Evolutionary conservation across 2,113 vertebrate genomes (phyloP), one percentile per base, ranked within the genome.

Genomic region (Telmatochromis sp.): DNA sequence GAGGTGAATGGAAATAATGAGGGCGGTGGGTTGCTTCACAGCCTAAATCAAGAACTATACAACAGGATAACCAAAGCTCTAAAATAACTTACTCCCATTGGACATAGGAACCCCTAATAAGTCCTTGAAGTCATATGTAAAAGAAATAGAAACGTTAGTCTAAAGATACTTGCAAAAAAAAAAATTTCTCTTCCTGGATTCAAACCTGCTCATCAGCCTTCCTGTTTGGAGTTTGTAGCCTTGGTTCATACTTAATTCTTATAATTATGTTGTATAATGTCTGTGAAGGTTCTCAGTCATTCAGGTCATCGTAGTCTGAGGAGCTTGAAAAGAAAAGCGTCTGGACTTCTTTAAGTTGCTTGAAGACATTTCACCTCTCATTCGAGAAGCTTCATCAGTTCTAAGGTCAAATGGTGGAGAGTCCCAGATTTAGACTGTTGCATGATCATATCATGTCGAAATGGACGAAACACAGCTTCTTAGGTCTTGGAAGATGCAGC

Each of bases 1-100:
- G 86, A 93, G 89, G 81, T 90, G 89, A 93, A 93, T 92, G 92
- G 91, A 93, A 95, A 95, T 91, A 89, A 92, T 92, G 87, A 89
- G 88, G 60, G 58, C 45, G 60, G 75, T 79, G 81, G 75, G 87
- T 86, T 47, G 45, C 42, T 89, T 86, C 33, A 55, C 40, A 7
- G 17, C 86, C 90, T 93, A 91, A 91, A 93, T 83, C 83, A 89
- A 90, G 89, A 92, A 90, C 65, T 89, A 82, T 85, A 87, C 88
- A 92, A 84, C 75, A 84, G 85, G 90, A 82, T 84, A 88, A 84
- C 31, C 53, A 55, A 54, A 60, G 35, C 80, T 83, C 85, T 63
- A 17, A 90, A 81, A 87, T 82, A 78, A 90, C 37, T 55, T 57
- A 40, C 26, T 83, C 81, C 26, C 82, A 40, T 21, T 80, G 63